A percentile compares a stretch with the other conserved stretches of the same genome.
These are phyloP conservation scores for Sebastes oblongus DNA, from an alignment of 2,797 vertebrate species.

Conservation along the genomic window DNA sequence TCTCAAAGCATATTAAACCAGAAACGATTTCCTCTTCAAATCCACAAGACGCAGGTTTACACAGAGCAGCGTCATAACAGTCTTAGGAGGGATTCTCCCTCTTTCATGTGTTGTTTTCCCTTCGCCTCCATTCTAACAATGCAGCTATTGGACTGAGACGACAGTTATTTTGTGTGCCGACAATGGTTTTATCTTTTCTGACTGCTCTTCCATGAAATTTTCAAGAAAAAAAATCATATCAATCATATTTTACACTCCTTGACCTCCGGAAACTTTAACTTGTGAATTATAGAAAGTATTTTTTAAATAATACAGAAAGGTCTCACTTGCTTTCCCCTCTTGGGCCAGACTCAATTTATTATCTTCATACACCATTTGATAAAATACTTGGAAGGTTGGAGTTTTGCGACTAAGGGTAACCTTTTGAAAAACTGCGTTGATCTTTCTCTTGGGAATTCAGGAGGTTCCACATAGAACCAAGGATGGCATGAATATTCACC, in stretches of 20 bases:
- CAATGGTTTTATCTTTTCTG: constrained; percentile 64
- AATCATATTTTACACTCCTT: constrained; percentile 39
- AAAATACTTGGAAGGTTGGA: constrained; percentile 32
- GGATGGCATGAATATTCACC: constrained; percentile 9
- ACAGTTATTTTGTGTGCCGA: constrained; percentile 62
- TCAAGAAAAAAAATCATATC: constrained; percentile 25
- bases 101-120: constrained; percentile 57
- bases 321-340: constrained; percentile 11
- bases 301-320: constrained; percentile 41
- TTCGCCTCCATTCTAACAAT: constrained; percentile 47
- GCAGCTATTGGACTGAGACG: constrained; percentile 66
- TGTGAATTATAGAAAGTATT: constrained; percentile 33
- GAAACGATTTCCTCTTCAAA: constrained; percentile 16
- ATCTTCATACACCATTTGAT: constrained; percentile 45
- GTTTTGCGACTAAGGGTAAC: constrained; percentile 29
- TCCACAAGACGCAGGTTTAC: constrained; percentile 32
- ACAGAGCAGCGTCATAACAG: constrained; percentile 11
- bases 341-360: constrained; percentile 42
- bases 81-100: constrained; percentile 22
- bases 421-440: constrained; percentile 21
- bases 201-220: constrained; percentile 58
- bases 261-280: constrained; percentile 52
- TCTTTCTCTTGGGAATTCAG: constrained; percentile 17
- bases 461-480: constrained; percentile 6
- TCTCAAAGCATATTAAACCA: constrained; percentile 27